Percentiles rank a stretch among this genome's conserved stretches.
These are phyloP conservation scores for Cotesia typhae DNA, from an alignment of 1,140 invertebrate species.

Conservation along the genomic window DNA sequence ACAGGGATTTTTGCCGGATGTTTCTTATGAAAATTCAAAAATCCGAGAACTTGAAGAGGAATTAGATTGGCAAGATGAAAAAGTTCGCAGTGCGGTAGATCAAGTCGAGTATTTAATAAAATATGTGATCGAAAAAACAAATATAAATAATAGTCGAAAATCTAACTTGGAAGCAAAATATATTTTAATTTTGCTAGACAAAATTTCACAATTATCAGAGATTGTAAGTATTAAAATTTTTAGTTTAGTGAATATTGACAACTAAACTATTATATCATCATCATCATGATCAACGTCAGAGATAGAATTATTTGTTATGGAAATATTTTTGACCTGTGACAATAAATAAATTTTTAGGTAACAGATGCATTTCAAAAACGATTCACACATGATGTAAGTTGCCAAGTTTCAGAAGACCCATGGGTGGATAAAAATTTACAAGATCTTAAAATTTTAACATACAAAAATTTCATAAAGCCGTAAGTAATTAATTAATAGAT, in stretches of 20 bases:
- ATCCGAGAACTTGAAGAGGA: constrained; percentile 41
- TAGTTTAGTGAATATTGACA: neutral
- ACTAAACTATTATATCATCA: neutral
- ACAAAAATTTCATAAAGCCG: neutral
- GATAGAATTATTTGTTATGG: constrained; percentile 25
- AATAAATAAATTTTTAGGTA: constrained; percentile 16
- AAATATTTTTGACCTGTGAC: neutral
- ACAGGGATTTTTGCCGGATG: constrained; percentile 43
- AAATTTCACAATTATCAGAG: constrained; percentile 13
- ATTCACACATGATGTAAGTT: neutral
- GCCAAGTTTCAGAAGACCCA: neutral
- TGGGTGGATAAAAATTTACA: neutral
- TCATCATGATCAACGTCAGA: constrained; percentile 1
- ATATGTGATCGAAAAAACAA: neutral
- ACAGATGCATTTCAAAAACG: constrained; percentile 3
- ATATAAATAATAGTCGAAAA: neutral
- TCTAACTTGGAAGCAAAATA: neutral
- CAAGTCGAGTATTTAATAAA: constrained; percentile 34
- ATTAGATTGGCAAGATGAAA: constrained; percentile 38
- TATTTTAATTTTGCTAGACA: constrained; percentile 7
- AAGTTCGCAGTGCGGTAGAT: constrained; percentile 31
- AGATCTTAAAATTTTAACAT: constrained; percentile 1
- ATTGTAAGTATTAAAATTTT: constrained; percentile 6
- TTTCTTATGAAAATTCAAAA: constrained; percentile 22
- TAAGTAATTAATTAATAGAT: neutral